Base-by-base conservation (phyloP, 2,113 vertebrate species). In the Neolamprologus sp. region DNA sequence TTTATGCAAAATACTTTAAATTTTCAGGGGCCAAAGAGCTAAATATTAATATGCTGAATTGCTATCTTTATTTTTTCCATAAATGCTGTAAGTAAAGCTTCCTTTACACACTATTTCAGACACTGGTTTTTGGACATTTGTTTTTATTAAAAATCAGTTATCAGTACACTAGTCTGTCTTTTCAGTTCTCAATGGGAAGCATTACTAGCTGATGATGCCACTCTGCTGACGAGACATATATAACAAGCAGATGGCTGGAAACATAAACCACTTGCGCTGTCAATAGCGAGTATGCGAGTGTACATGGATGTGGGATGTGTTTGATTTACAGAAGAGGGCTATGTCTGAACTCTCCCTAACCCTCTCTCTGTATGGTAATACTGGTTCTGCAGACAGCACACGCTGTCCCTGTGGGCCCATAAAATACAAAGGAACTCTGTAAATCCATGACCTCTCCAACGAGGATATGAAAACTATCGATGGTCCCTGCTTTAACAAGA, bases 371-470 rank as follows among this genome's bases (percentile, higher is more conserved):
- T 92, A 93, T 94, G 92, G 81, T 91, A 95, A 95, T 90, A 87
- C 87, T 51, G 81, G 85, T 80, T 81, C 85, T 31, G 81, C 88
- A 92, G 93, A 92, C 91, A 82, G 87, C 88, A 82, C 88, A 89
- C 35, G 8, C 58, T 47, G 68, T 86, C 92, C 94, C 95, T 33
- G 14, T 49, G 82, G 92, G 87, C 82, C 87, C 85, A 95, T 96
- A 95, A 96, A 96, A 94, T 81, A 93, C 87, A 91, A 94, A 95
- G 87, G 82, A 93, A 93, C 94, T 94, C 91, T 95, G 93, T 94
- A 96, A 95, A 94, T 93, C 92, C 80, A 68, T 90, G 92, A 94
- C 94, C 94, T 95, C 45, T 55, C 85, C 91, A 88, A 91, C 90
- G 81, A 92, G 94, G 92, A 95, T 94, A 95, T 93, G 90, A 96